Percentiles rank a stretch among this genome's conserved stretches.
Conservation (phyloP, 1,140 invertebrate species). For the Penaeus chinensis region DNA sequence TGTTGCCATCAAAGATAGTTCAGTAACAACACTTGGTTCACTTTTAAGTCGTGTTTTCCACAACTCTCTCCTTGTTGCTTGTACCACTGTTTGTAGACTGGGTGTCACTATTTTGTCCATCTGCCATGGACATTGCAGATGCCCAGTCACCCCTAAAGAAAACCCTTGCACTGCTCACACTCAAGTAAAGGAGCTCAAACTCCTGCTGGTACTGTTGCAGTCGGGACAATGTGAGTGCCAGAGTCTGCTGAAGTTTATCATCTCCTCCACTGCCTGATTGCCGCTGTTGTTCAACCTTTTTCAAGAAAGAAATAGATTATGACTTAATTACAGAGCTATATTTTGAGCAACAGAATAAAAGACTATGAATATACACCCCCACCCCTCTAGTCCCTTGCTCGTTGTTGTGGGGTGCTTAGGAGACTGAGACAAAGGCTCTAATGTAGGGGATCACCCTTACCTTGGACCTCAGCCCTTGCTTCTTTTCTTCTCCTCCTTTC, state of each 20-base stretch:
- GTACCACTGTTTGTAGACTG: constrained; percentile 47
- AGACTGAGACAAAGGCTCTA: too few relatives aligned
- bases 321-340: too few relatives aligned
- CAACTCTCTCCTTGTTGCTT: constrained; percentile 33
- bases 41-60: background rate
- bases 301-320: too few relatives aligned
- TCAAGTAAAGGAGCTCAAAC: constrained; percentile 91
- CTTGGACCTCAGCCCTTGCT: too few relatives aligned
- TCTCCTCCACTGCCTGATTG: constrained; percentile 69
- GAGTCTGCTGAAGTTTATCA: constrained; percentile 91
- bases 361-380: too few relatives aligned
- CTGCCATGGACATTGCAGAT: constrained; percentile 15
- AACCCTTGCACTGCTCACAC: constrained; percentile 91
- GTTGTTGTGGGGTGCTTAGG: too few relatives aligned
- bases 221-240: constrained; percentile 82
- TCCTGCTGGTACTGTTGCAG: constrained; percentile 74
- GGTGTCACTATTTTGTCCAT: constrained; percentile 36
- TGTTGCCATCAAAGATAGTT: too few relatives aligned
- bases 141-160: constrained; percentile 77
- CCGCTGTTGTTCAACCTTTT: constrained; percentile 49
- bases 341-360: too few relatives aligned
- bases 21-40: too few relatives aligned
- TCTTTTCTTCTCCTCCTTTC: too few relatives aligned
- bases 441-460: too few relatives aligned
- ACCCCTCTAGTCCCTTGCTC: too few relatives aligned